phyloP scores from a whole-genome alignment of 2,113 vertebrate genomes.

The Lepidothrix coronata region DNA sequence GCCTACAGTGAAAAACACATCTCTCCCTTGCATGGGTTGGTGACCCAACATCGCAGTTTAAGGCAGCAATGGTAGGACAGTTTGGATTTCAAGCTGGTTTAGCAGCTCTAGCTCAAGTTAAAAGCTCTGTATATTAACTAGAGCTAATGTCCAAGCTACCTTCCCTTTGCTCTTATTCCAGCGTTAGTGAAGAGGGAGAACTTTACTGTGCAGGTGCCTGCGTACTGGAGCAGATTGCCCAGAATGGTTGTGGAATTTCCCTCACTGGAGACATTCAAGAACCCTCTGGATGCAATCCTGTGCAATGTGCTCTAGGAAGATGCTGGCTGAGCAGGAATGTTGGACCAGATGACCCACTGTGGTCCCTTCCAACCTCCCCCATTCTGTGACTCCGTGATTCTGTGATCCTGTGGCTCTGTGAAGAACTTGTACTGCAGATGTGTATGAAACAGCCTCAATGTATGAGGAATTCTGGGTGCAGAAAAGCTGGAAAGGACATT shows the following conservation, averaged over 20 bases:
- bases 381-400: background rate
- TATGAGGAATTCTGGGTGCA: background rate
- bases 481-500: background rate
- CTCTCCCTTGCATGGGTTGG: background rate
- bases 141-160: background rate
- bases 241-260: background rate
- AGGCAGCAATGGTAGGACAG: background rate
- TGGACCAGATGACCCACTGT: background rate
- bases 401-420: background rate
- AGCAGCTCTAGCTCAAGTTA: background rate
- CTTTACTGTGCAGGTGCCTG: no score
- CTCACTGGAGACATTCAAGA: background rate
- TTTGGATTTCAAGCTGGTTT: background rate
- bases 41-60: accelerated
- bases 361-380: background rate
- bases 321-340: background rate
- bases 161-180: background rate
- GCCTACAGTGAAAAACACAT: background rate
- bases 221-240: background rate
- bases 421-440: background rate
- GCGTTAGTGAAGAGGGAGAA: background rate
- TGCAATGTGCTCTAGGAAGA: background rate
- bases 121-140: background rate
- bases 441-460: background rate
- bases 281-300: background rate